A percentile compares a stretch with the other conserved stretches of the same genome.
Conservation (phyloP, 2,797 vertebrate genomes). For the Sitta carolinensis region DNA sequence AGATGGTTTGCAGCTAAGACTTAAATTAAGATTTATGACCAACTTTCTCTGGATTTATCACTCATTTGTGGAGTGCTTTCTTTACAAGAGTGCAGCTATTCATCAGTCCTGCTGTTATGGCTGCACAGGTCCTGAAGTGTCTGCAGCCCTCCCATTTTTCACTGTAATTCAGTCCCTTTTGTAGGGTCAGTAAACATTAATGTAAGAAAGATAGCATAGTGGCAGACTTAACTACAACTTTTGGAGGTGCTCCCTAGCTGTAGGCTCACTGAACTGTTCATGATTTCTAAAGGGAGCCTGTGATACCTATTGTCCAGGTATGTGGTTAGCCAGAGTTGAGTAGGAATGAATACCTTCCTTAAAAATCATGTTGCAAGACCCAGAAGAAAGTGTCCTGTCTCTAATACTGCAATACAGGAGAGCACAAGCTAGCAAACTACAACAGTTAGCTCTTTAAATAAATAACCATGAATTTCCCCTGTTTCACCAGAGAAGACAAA, state of each 20-base stretch:
- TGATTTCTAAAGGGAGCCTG: background rate
- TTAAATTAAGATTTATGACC: slow-evolving; percentile 20
- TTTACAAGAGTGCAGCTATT: background rate
- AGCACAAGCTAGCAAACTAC: background rate
- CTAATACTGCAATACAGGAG: background rate
- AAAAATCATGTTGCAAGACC: background rate
- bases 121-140: background rate
- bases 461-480: background rate
- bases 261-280: background rate
- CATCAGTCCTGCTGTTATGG: background rate
- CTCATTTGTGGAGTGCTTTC: background rate
- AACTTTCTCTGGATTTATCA: background rate
- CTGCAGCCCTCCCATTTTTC: background rate
- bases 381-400: background rate
- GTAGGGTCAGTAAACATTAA: background rate
- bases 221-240: background rate
- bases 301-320: background rate
- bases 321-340: background rate
- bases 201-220: background rate
- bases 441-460: background rate
- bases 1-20: background rate
- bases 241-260: background rate
- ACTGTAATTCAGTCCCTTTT: background rate
- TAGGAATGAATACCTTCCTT: background rate
- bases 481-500: background rate